Evolutionary conservation across 2,113 vertebrate species (phyloP), one percentile per base, ranked within the genome.

Genomic region (Prionailurus bengalensis): DNA sequence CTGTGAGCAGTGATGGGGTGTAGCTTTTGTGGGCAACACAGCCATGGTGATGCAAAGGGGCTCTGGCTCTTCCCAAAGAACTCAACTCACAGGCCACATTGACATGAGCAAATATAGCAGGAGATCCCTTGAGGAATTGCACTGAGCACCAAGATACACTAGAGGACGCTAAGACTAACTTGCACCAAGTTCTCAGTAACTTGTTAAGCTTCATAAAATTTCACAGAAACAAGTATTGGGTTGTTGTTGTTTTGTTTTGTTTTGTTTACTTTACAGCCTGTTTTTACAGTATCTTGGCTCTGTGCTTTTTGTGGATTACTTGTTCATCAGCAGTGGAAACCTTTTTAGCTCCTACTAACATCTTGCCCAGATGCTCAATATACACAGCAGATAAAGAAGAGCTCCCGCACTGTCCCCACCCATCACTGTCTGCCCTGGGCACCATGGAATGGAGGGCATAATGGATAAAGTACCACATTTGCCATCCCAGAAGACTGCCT

Each of bases 221-320:
- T 66, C 66, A 66, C 0, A 86, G 45, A 91, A 92, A 53, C 19
- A 65, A 65, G 5, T 53, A 71, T 68, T 33, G 65, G 9, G 4
- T 53, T 9, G 58, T n/a, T 33, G n/a, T 70, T n/a, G 45, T 33
- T 63, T 63, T 63, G 15, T 68, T 66, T 16, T 65, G 58, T n/a
- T 71, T 71, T 85, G 70, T 95, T 92, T 9, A 9, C 70, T 76
- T 92, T 86, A 83, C 36, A 78, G 15, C 3, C 42, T 73, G 45
- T 78, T 93, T 93, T 93, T 73, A 88, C 51, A 66, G n/a, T 86
- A 78, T 51, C 25, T 74, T 42, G 55, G 48, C 3, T 87, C 19
- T 31, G 36, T 66, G 51, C 74, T 71, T 78, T 71, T 31, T 80
- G 21, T 25, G 15, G 4, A 23, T 55, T 85, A 39, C 39, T 96